Conservation (phyloP, 1,140 invertebrate species). For the Eufriesea mexicana region DNA sequence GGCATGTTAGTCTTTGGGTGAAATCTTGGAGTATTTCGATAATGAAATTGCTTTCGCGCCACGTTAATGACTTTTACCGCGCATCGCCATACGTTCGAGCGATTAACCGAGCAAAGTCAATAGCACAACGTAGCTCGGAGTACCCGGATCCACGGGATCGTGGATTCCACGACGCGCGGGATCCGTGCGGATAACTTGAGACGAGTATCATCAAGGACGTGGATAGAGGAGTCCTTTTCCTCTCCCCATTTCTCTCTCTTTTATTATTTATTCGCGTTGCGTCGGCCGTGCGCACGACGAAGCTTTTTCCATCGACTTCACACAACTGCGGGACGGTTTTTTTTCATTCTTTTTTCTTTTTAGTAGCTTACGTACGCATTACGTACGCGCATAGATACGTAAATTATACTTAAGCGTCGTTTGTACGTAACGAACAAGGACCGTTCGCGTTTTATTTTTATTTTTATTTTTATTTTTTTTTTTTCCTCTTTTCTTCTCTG, state of each 20-base stretch:
- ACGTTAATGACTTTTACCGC: slow-evolving; percentile 10
- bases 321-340: slow-evolving; percentile 63
- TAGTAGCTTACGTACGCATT: slow-evolving; percentile 26
- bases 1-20: no score
- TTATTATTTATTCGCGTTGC: slow-evolving; percentile 50
- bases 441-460: slow-evolving; percentile 4
- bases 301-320: slow-evolving; percentile 36
- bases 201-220: slow-evolving; percentile 26
- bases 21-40: neutral
- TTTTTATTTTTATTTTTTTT: no score
- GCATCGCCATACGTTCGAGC: slow-evolving; percentile 31
- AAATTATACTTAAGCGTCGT: slow-evolving; percentile 55
- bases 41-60: neutral
- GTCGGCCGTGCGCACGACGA: slow-evolving; percentile 38
- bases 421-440: slow-evolving; percentile 35
- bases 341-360: slow-evolving; percentile 31
- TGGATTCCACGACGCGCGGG: neutral
- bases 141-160: neutral
- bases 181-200: slow-evolving; percentile 15
- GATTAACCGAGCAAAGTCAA: slow-evolving; percentile 47
- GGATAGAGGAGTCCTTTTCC: neutral
- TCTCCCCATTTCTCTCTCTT: neutral
- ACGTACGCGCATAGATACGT: slow-evolving; percentile 45
- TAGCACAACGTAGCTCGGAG: slow-evolving; percentile 10
- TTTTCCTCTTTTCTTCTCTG: neutral